These are phyloP conservation scores for Forficula auricularia DNA, from an alignment of 1,140 invertebrate species.

Conservation along the genomic window DNA sequence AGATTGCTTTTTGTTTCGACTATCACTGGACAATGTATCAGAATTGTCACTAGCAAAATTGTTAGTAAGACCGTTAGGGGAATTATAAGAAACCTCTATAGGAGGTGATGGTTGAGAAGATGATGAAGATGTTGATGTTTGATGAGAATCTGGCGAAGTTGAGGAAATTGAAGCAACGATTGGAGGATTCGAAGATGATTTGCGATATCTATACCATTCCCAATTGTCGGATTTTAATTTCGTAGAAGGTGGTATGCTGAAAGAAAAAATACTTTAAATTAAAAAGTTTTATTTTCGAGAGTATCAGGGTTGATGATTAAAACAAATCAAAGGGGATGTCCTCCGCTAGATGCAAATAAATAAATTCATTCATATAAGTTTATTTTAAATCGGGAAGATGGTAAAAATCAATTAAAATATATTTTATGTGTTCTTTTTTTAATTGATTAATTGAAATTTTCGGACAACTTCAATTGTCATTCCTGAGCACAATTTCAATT, in stretches of 20 bases:
- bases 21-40: constrained; percentile 16
- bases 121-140: constrained; percentile 15
- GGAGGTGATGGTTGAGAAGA: constrained; percentile 26
- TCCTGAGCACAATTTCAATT: too few species aligned
- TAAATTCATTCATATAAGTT: too few species aligned
- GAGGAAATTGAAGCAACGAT: constrained; percentile 3
- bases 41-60: constrained; percentile 9
- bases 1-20: constrained; percentile 32
- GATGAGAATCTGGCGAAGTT: neutral
- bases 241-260: constrained; percentile 4
- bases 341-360: too few species aligned
- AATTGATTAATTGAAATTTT: too few species aligned
- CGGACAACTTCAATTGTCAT: too few species aligned
- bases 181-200: constrained; percentile 15
- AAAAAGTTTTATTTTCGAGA: too few species aligned
- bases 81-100: constrained; percentile 32
- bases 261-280: too few species aligned
- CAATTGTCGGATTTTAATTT: constrained; percentile 20
- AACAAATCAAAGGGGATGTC: too few species aligned
- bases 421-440: too few species aligned
- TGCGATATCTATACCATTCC: constrained; percentile 19
- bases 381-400: too few species aligned
- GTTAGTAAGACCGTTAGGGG: constrained; percentile 14
- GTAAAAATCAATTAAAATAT: too few species aligned
- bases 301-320: too few species aligned